Conservation (phyloP, 2,113 vertebrate genomes). For the Gavialis gangeticus region DNA sequence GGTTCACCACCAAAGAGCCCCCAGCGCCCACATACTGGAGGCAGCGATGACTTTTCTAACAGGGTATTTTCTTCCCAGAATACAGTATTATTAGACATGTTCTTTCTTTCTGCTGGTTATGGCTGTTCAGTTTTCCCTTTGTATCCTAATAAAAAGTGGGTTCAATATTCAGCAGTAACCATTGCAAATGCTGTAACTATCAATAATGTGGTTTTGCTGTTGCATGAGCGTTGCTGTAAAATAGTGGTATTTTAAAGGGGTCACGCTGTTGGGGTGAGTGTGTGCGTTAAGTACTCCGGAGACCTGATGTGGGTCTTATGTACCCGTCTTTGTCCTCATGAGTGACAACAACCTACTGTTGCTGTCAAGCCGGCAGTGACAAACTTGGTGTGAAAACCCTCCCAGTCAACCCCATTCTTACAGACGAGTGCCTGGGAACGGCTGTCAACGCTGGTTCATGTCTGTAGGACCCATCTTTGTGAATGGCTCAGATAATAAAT, state of each 20-base stretch:
- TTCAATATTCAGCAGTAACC: not conserved
- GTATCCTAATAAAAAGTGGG: not conserved
- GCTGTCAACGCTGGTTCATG: not conserved
- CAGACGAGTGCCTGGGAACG: not conserved
- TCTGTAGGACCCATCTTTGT: not conserved
- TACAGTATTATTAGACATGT: too few species aligned
- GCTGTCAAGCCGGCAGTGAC: not conserved
- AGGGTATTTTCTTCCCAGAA: not conserved
- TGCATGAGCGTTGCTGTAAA: not conserved
- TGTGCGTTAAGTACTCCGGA: not conserved
- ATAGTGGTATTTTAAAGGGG: not conserved
- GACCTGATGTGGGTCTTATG: not conserved
- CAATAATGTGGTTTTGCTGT: not conserved
- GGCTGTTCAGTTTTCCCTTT: not conserved
- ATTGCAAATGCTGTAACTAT: not conserved
- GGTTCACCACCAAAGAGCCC: not conserved
- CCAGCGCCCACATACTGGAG: not conserved
- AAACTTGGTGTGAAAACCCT: not conserved
- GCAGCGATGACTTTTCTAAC: not conserved
- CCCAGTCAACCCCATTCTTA: not conserved
- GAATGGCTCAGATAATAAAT: not conserved
- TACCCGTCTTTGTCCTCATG: not conserved
- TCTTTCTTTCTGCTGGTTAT: not conserved
- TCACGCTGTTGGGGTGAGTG: not conserved
- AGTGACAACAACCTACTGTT: not conserved